These are phyloP conservation scores for Lathamus discolor DNA, from an alignment of 2,113 vertebrate genomes.

Conservation along the genomic window DNA sequence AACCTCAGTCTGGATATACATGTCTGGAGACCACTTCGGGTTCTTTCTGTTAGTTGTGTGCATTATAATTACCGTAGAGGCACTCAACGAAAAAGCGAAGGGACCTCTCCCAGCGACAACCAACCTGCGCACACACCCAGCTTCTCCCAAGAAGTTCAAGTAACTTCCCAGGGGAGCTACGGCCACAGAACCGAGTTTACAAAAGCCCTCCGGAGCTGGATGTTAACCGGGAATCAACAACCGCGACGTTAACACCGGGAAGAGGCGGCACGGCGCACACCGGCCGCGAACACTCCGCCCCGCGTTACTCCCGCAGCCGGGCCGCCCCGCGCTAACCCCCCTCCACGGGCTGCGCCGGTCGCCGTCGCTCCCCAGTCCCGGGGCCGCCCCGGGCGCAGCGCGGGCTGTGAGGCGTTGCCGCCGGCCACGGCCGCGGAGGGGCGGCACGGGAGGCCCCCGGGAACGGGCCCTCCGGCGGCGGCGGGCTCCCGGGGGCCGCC, in stretches of 20 bases:
- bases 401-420: not conserved
- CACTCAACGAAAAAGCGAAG: not conserved
- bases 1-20: not conserved
- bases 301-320: not conserved
- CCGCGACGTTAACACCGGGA: accelerated
- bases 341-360: too few relatives aligned
- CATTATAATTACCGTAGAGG: accelerated
- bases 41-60: accelerated
- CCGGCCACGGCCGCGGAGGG: not conserved
- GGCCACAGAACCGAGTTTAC: not conserved
- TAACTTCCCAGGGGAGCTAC: not conserved
- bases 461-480: not conserved
- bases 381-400: not conserved
- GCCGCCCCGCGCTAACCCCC: not conserved
- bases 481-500: too few relatives aligned
- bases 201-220: accelerated
- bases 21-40: not conserved
- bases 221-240: accelerated
- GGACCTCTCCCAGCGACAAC: not conserved
- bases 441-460: not conserved
- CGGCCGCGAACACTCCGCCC: accelerated
- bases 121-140: not conserved
- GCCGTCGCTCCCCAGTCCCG: not conserved
- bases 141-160: not conserved
- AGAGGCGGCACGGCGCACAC: not conserved